phyloP scores from a whole-genome alignment of 1,140 invertebrate species.

The Antheraea mylitta region DNA sequence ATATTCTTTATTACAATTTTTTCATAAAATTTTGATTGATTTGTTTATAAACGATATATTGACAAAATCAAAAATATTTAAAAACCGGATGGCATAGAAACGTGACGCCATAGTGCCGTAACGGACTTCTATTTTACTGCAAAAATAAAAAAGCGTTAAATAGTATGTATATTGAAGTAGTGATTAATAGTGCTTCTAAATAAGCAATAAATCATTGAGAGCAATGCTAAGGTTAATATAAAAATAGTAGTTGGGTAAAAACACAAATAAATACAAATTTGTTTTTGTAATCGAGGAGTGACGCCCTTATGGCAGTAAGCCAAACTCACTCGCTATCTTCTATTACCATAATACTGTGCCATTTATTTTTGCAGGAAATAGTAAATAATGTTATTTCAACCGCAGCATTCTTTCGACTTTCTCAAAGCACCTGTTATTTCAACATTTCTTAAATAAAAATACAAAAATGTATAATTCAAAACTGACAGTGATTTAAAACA shows the following conservation, averaged over 20 bases:
- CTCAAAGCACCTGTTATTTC: background rate
- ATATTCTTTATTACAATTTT: too few species aligned
- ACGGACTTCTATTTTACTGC: too few species aligned
- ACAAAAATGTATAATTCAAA: background rate
- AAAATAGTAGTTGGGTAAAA: background rate
- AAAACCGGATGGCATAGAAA: too few species aligned
- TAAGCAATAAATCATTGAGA: too few species aligned
- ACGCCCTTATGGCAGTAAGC: background rate
- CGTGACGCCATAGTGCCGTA: too few species aligned
- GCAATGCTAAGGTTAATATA: background rate
- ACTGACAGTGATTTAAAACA: constrained; percentile 1
- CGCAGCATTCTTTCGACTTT: background rate
- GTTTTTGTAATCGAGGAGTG: background rate
- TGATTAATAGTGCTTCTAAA: too few species aligned
- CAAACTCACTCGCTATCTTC: background rate
- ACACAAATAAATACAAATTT: background rate
- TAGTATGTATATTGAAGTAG: too few species aligned
- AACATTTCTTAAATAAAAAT: background rate
- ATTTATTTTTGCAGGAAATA: background rate
- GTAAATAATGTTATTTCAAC: background rate
- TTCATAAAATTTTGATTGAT: too few species aligned
- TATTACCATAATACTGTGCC: background rate
- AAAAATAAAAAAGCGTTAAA: too few species aligned
- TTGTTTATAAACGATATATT: too few species aligned
- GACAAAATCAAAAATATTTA: too few species aligned